phyloP scores from a whole-genome alignment of 2,113 vertebrate genomes.

The Leuciscus idus region DNA sequence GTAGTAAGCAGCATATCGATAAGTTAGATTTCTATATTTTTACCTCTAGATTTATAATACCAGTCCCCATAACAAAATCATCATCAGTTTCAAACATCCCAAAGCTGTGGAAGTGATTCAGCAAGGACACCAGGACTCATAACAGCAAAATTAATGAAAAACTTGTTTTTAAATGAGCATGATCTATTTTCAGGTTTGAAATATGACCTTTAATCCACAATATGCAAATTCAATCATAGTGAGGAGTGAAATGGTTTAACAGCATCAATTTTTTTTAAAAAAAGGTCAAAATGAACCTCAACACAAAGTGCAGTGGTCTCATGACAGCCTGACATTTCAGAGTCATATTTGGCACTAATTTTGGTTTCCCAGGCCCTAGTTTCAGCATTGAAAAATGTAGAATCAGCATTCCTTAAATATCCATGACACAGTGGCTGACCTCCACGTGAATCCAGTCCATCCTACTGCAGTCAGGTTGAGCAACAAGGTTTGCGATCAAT shows the following conservation, averaged over 20 bases:
- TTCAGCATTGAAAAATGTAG: slow-evolving; percentile 63
- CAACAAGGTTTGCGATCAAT: neutral
- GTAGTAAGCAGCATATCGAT: neutral
- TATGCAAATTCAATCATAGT: neutral
- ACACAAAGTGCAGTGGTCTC: neutral
- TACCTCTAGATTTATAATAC: no score
- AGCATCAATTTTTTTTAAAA: neutral
- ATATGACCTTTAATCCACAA: neutral
- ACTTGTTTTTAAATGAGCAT: neutral
- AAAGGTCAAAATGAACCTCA: neutral
- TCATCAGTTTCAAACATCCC: no score
- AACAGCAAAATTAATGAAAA: neutral
- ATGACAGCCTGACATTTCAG: slow-evolving; percentile 70
- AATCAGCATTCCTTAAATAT: slow-evolving; percentile 77
- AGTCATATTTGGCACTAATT: slow-evolving; percentile 70
- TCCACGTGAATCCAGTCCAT: slow-evolving; percentile 44
- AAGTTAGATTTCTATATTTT: neutral
- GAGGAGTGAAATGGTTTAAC: neutral
- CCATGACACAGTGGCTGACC: slow-evolving; percentile 59
- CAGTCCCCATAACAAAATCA: no score
- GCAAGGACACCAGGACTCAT: neutral
- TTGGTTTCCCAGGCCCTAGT: slow-evolving; percentile 56
- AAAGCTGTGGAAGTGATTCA: neutral
- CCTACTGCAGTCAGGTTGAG: neutral
- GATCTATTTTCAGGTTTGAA: neutral